A percentile compares a stretch with the other conserved stretches of the same genome.
phyloP scores from a whole-genome alignment of 2,797 vertebrate species.

The Enteromius treurensis region DNA sequence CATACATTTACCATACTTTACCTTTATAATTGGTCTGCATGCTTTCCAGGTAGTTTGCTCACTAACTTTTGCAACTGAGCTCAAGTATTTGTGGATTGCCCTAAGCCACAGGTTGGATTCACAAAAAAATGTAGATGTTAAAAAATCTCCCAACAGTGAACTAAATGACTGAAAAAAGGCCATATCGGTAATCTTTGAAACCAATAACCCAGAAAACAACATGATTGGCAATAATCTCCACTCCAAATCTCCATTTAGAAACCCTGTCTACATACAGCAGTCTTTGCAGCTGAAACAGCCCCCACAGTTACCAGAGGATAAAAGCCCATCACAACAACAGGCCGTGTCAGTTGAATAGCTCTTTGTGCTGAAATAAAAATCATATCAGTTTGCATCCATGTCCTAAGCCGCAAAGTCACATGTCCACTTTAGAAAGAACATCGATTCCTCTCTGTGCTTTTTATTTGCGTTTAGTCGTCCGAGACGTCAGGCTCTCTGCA shows the following conservation, averaged over 20 bases:
- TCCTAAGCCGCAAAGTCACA: constrained; percentile 17
- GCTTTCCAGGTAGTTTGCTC: not conserved
- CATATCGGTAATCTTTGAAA: constrained; percentile 26
- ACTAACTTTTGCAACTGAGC: not conserved
- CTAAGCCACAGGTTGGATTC: constrained; percentile 2
- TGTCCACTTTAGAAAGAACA: constrained; percentile 3
- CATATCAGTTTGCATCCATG: not conserved
- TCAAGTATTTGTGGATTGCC: not conserved
- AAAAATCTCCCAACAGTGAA: not conserved
- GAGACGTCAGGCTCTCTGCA: constrained; percentile 9
- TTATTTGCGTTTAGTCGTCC: constrained; percentile 34
- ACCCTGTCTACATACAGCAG: not conserved
- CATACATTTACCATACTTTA: not conserved
- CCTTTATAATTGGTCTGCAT: not conserved
- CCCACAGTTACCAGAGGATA: not conserved
- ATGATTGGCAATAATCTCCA: constrained; percentile 6
- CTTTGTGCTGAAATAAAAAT: not conserved
- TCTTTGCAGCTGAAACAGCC: constrained; percentile 5
- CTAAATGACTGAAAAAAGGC: constrained; percentile 11
- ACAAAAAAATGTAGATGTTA: not conserved
- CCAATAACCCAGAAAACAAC: constrained; percentile 27
- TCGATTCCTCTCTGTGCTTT: constrained; percentile 17
- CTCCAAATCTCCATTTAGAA: constrained; percentile 2
- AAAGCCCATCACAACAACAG: constrained; percentile 3
- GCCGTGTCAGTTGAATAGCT: constrained; percentile 5